Conservation (phyloP, 1,140 invertebrate genomes). For the Drosophila ficusphila region DNA sequence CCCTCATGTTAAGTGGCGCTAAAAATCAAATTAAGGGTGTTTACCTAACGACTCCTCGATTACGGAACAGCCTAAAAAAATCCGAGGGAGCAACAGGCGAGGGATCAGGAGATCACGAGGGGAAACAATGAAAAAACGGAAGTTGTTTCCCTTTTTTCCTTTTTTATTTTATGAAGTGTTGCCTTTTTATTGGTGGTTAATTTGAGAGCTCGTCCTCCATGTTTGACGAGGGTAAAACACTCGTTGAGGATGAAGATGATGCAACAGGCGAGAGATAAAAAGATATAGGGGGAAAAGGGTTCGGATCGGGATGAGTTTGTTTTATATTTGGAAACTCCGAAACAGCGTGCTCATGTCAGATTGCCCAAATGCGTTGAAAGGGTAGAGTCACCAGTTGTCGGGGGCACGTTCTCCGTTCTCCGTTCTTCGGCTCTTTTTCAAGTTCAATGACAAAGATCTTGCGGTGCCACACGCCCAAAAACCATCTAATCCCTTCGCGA, state of each 20-base stretch:
- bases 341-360: slow-evolving; percentile 42
- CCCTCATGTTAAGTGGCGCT: slow-evolving; percentile 70
- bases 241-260: slow-evolving; percentile 47
- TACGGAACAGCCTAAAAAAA: slow-evolving; percentile 68
- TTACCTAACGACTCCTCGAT: slow-evolving; percentile 69
- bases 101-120: slow-evolving; percentile 27
- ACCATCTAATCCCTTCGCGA: slow-evolving; percentile 58
- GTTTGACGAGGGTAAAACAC: slow-evolving; percentile 64
- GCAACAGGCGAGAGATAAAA: slow-evolving; percentile 55
- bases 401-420: slow-evolving; percentile 28
- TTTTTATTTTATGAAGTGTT: slow-evolving; percentile 75
- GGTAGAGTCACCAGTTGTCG: slow-evolving; percentile 32
- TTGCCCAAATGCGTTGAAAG: slow-evolving; percentile 71
- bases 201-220: slow-evolving; percentile 62
- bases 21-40: slow-evolving; percentile 76
- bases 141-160: slow-evolving; percentile 44
- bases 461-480: slow-evolving; percentile 66
- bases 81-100: slow-evolving; percentile 41
- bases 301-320: slow-evolving; percentile 5
- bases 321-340: slow-evolving; percentile 49
- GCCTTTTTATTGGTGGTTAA: slow-evolving; percentile 82
- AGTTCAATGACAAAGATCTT: slow-evolving; percentile 79
- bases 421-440: slow-evolving; percentile 52
- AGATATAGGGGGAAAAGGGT: slow-evolving; percentile 40
- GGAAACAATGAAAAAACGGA: slow-evolving; percentile 63